These are phyloP conservation scores for Hypsopygia costalis DNA, from an alignment of 2,888 invertebrate genomes.

Conservation along the genomic window DNA sequence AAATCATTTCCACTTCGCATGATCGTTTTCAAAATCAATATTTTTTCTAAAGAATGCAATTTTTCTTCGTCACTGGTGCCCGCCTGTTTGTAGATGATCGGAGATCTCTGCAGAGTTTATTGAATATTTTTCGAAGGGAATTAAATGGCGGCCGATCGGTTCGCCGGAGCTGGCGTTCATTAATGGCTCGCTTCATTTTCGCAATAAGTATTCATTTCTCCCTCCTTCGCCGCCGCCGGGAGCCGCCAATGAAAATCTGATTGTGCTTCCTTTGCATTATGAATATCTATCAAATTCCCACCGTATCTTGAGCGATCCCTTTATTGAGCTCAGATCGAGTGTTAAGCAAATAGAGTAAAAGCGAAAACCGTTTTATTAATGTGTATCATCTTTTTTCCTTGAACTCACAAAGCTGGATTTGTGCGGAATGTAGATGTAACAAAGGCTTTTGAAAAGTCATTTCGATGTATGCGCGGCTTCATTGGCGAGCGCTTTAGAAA, in stretches of 20 bases:
- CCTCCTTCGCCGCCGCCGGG: slow-evolving; percentile 27
- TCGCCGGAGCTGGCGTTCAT: slow-evolving; percentile 58
- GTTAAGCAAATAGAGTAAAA: slow-evolving; percentile 48
- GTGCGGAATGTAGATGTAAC: slow-evolving; percentile 38
- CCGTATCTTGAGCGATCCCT: slow-evolving; percentile 43
- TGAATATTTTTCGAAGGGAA: slow-evolving; percentile 72
- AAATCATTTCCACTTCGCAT: too few species aligned
- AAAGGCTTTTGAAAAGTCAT: slow-evolving; percentile 50
- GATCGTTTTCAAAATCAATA: too few species aligned
- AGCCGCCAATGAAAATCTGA: slow-evolving; percentile 67
- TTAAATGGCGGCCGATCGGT: slow-evolving; percentile 62
- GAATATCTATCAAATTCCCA: slow-evolving; percentile 63
- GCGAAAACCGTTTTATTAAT: slow-evolving; percentile 44
- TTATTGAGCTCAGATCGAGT: slow-evolving; percentile 55
- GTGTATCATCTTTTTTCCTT: slow-evolving; percentile 39
- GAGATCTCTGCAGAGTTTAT: slow-evolving; percentile 56
- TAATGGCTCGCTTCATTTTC: slow-evolving; percentile 70
- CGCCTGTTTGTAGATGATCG: slow-evolving; percentile 48
- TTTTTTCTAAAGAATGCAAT: slow-evolving; percentile 40
- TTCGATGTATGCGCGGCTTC: slow-evolving; percentile 49
- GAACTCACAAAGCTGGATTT: slow-evolving; percentile 30
- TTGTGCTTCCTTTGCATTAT: slow-evolving; percentile 73
- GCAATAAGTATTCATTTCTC: slow-evolving; percentile 77
- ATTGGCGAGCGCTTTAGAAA: slow-evolving; percentile 61
- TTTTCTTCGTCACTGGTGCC: slow-evolving; percentile 45